A percentile compares a stretch with the other conserved stretches of the same genome.
Evolutionary conservation across 1,140 invertebrate genomes (phyloP).

Genomic region (Venturia canescens): DNA sequence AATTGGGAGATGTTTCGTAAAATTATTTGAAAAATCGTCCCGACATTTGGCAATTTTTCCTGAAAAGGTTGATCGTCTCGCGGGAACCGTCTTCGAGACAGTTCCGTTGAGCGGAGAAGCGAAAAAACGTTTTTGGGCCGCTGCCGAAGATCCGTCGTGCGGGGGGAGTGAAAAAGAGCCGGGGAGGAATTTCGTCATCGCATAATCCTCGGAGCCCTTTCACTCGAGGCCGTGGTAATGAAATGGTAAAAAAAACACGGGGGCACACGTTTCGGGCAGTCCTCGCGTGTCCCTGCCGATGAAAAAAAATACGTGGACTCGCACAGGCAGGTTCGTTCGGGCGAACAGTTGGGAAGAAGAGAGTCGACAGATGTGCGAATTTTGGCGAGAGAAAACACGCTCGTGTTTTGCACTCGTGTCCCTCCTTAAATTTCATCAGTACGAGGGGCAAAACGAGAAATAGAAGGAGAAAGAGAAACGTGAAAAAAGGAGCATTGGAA

Average conservation of each 20-base stretch:
- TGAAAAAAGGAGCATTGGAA: background rate
- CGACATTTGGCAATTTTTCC: background rate
- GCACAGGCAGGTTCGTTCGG: background rate
- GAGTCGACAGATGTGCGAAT: constrained; percentile 1
- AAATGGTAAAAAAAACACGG: too few relatives aligned
- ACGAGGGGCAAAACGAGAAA: background rate
- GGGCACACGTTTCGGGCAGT: background rate
- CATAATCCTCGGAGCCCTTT: too few relatives aligned
- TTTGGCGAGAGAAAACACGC: background rate
- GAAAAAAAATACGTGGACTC: too few relatives aligned
- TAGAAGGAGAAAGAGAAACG: too few relatives aligned
- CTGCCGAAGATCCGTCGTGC: too few relatives aligned
- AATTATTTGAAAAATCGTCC: background rate
- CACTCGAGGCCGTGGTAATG: too few relatives aligned
- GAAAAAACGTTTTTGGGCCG: too few relatives aligned
- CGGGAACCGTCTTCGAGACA: too few relatives aligned
- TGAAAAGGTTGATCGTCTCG: background rate
- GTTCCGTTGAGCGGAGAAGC: too few relatives aligned
- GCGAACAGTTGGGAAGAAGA: background rate
- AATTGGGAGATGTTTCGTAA: too few relatives aligned
- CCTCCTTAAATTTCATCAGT: background rate
- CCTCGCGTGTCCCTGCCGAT: background rate
- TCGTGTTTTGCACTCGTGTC: background rate
- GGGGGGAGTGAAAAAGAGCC: too few relatives aligned
- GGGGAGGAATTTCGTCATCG: background rate